Base-by-base conservation (phyloP, 2,113 vertebrate species). In the Gallinago paraguaiae region DNA sequence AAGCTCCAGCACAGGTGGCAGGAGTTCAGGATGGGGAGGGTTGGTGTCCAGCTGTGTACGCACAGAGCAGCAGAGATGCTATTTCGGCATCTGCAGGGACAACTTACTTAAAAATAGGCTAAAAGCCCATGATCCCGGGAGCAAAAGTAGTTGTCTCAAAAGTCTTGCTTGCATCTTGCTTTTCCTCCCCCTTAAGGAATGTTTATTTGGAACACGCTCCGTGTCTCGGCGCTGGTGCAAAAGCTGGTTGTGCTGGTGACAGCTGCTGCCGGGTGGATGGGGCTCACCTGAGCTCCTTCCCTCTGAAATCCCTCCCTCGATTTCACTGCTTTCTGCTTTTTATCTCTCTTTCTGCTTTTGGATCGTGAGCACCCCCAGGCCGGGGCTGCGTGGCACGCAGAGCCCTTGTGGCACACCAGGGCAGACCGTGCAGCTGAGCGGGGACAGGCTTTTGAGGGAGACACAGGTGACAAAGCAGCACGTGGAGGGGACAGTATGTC, bases 321-420 rank as follows among this genome's bases (percentile, higher is more conserved):
- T 90, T 92, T 64, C 59, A 27, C 54, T 72, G 45, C 41, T 86
- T 78, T 70, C 18, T 14, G 37, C 8, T 18, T 78, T 65, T 43
- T 54, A 2, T 53, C 39, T 41, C 18, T 23, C 57, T 89, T 67
- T 13, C n/a, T 63, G 2, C 53, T 74, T 79, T 7, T 69, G 50
- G 50, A 53, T 76, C 39, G 33, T 0, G 2, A 30, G 46, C 48
- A 22, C 31, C 60, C 68, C 13, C 0, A 6, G 65, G 64, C 22
- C 0, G 2, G 30, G 46, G n/a, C 43, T 60, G 23, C 0, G 0
- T 35, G 30, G 63, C 3, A 1, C 24, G 39, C 39, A 37, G 37
- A 68, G 53, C 25, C 31, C 27, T 35, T 10, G 33, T 6, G 4
- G 41, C 6, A 7, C 50, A 3, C 0, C 1, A 70, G 54, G 50